Evolutionary conservation across 2,113 vertebrate genomes (phyloP).

Genomic region (Pygoscelis antarcticus): DNA sequence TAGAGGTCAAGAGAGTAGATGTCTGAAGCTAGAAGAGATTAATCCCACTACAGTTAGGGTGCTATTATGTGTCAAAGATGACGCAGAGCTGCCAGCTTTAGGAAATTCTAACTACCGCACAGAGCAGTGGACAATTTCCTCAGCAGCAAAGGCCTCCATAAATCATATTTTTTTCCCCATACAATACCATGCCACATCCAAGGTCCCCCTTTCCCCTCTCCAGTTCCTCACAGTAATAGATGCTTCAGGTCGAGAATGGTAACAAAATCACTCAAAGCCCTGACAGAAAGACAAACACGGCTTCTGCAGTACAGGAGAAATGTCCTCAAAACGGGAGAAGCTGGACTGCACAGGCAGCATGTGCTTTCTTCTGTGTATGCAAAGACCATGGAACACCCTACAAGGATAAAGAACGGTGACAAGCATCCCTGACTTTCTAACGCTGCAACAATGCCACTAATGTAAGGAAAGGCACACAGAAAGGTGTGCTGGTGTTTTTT

Average conservation of each 20-base stretch:
- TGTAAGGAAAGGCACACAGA: not conserved
- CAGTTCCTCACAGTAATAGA: not conserved
- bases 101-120: not conserved
- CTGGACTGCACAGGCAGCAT: not conserved
- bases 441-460: not conserved
- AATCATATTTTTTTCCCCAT: not conserved
- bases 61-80: not conserved
- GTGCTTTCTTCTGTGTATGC: not conserved
- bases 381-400: not conserved
- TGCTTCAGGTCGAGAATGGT: not conserved
- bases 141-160: not conserved
- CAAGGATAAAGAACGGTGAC: not conserved
- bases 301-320: not conserved
- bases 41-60: not conserved
- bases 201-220: not conserved
- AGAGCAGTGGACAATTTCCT: not conserved
- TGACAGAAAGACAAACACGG: not conserved
- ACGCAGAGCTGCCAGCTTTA: not conserved
- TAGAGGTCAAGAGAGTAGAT: not conserved
- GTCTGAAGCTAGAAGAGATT: not conserved
- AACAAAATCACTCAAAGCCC: not conserved
- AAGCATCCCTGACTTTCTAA: not conserved
- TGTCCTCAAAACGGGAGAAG: not conserved
- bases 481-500: not conserved
- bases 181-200: not conserved